These are phyloP conservation scores for Daubentonia madagascariensis DNA, from an alignment of 2,113 vertebrate species.

Conservation along the genomic window DNA sequence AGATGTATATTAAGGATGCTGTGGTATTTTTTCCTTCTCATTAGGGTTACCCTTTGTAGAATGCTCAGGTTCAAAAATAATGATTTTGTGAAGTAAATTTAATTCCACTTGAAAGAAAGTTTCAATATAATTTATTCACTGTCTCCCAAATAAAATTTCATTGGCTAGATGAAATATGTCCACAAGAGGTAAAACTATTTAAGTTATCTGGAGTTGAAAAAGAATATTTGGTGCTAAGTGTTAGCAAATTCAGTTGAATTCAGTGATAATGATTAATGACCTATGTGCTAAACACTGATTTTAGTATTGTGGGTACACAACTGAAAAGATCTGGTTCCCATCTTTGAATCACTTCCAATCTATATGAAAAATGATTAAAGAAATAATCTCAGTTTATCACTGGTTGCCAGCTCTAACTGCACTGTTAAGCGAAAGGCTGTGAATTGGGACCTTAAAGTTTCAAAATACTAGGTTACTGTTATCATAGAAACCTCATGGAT, in stretches of 20 bases:
- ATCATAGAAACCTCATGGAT: background rate
- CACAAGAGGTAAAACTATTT: background rate
- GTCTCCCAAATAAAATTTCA: background rate
- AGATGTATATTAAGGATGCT: constrained; percentile 61
- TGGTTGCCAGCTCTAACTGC: background rate
- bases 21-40: constrained; percentile 32
- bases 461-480: background rate
- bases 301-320: background rate
- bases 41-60: background rate
- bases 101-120: constrained; percentile 48
- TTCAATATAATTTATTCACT: constrained; percentile 33
- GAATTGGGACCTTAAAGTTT: background rate
- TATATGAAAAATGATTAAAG: background rate
- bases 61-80: background rate
- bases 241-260: constrained; percentile 10
- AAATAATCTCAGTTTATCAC: background rate
- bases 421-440: background rate
- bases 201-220: background rate
- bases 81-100: constrained; percentile 50
- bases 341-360: background rate
- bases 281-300: background rate
- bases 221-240: background rate
- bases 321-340: background rate
- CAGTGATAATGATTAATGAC: background rate
- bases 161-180: background rate